Evolutionary conservation across 2,113 vertebrate species (phyloP).

Genomic region (Hippocampus abdominalis): DNA sequence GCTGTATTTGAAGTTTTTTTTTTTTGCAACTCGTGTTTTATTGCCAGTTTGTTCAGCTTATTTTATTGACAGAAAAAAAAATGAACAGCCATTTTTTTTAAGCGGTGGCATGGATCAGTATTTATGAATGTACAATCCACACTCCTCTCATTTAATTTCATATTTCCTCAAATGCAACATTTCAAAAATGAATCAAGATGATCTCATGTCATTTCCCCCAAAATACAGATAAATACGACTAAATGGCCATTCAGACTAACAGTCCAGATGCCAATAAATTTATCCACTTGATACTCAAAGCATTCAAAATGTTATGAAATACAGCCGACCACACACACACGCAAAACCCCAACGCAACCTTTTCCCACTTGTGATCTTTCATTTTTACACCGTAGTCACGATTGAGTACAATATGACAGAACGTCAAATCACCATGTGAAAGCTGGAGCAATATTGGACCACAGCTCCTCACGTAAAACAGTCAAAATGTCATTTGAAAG

Average conservation of each 20-base stretch:
- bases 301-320: conserved; percentile 8
- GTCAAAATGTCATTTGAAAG: conserved; percentile 24
- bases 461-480: conserved; percentile 17
- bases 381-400: conserved; percentile 48
- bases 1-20: neutral
- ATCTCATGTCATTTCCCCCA: conserved; percentile 25
- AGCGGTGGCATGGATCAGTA: conserved; percentile 4
- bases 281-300: conserved; percentile 17
- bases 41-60: conserved; percentile 14
- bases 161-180: neutral
- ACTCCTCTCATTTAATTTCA: conserved; percentile 6
- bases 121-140: neutral
- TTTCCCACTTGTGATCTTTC: conserved; percentile 4
- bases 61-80: conserved; percentile 9
- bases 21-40: neutral
- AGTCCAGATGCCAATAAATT: conserved; percentile 9
- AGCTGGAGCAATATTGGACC: conserved; percentile 10
- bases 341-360: neutral
- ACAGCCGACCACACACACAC: conserved; percentile 2
- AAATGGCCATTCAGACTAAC: neutral
- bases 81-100: conserved; percentile 20
- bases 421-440: conserved; percentile 14
- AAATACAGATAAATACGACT: conserved; percentile 11
- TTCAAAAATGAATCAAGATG: conserved; percentile 9
- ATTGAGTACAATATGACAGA: conserved; percentile 30